Percentiles rank a stretch among this genome's conserved stretches.
Conservation (phyloP, 2,113 vertebrate genomes). For the Phyllopteryx taeniolatus region DNA sequence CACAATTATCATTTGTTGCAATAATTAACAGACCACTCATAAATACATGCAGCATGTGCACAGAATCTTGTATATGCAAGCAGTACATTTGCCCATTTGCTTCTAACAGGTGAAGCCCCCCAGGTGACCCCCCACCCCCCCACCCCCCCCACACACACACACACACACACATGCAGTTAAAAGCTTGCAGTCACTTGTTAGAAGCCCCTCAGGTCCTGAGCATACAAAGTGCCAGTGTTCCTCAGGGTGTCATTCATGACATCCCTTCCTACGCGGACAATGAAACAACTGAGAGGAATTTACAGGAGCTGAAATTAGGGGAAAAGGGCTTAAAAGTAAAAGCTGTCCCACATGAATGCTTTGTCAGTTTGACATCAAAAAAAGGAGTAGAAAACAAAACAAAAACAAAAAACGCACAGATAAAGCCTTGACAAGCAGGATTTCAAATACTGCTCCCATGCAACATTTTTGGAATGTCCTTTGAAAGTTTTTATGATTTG, state of each 20-base stretch:
- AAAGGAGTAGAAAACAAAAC: conserved; percentile 28
- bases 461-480: neutral
- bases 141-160: neutral
- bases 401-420: conserved; percentile 39
- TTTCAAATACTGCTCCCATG: neutral
- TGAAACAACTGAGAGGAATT: conserved; percentile 37
- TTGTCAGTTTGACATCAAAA: conserved; percentile 37
- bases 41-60: too few species aligned
- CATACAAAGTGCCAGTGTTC: conserved; percentile 37
- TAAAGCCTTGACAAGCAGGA: conserved; percentile 26
- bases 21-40: neutral
- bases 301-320: conserved; percentile 46
- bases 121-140: too few species aligned
- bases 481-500: conserved; percentile 2
- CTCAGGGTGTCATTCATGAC: conserved; percentile 38
- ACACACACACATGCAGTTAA: conserved; percentile 12
- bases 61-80: neutral
- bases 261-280: conserved; percentile 40
- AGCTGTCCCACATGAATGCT: conserved; percentile 41
- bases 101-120: neutral
- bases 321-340: conserved; percentile 31
- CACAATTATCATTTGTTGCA: neutral
- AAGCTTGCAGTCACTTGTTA: conserved; percentile 2
- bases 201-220: conserved; percentile 27
- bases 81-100: neutral